These are phyloP conservation scores for Callipepla squamata DNA, from an alignment of 2,113 vertebrate species.

Conservation along the genomic window DNA sequence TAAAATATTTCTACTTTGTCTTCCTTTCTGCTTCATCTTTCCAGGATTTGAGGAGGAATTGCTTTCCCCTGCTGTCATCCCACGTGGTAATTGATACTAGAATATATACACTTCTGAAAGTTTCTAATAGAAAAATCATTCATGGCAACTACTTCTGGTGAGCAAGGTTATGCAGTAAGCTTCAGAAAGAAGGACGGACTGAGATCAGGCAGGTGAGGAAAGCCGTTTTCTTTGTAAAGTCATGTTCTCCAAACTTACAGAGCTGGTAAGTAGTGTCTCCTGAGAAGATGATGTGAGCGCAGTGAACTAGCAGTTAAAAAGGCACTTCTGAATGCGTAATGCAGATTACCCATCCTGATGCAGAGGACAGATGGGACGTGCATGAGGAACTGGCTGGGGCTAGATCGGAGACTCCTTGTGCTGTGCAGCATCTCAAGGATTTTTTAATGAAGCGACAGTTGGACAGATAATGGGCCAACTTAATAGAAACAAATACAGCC, in stretches of 20 bases:
- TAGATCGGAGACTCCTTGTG: constrained; percentile 8
- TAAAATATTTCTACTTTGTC: neutral
- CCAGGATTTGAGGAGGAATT: neutral
- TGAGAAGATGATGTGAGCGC: constrained; percentile 2
- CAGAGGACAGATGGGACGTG: neutral
- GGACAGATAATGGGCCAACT: too few species aligned
- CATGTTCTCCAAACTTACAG: neutral
- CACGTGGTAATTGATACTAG: neutral
- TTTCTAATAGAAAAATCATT: neutral
- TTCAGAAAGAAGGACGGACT: neutral
- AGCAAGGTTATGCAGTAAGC: neutral
- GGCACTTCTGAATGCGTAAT: constrained; percentile 5
- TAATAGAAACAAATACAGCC: too few species aligned
- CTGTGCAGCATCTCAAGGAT: neutral
- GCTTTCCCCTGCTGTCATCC: neutral
- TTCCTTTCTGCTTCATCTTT: neutral
- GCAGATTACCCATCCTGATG: constrained; percentile 28
- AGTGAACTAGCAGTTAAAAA: constrained; percentile 34
- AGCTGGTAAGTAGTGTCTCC: neutral
- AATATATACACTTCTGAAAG: neutral
- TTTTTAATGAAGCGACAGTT: neutral
- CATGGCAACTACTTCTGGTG: neutral
- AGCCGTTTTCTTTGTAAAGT: neutral
- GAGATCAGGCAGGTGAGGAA: neutral
- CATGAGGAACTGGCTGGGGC: neutral